A percentile compares a stretch with the other conserved stretches of the same genome.
Evolutionary conservation across 1,140 invertebrate genomes (phyloP).

Genomic region (Archivesica marissinica): DNA sequence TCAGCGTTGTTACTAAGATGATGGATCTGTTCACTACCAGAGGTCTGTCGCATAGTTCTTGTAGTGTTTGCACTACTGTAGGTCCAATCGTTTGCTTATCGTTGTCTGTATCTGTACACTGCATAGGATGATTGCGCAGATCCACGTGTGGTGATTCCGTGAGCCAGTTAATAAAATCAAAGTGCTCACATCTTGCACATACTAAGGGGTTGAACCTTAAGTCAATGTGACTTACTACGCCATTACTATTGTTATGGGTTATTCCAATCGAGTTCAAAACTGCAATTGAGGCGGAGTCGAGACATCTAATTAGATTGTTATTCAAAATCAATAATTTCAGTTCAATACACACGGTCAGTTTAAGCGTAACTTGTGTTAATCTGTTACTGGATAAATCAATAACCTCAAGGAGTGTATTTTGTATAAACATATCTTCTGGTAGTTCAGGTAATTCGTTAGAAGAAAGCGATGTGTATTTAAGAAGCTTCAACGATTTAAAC

Average conservation of each 20-base stretch:
- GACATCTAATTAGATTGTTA: neutral
- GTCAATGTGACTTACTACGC: too few relatives aligned
- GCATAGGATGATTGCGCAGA: neutral
- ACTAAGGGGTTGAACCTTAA: too few relatives aligned
- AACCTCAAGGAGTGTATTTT: neutral
- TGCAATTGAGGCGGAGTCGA: neutral
- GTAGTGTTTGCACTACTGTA: neutral
- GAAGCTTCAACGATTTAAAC: too few relatives aligned
- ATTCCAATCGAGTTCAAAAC: too few relatives aligned
- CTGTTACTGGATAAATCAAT: neutral
- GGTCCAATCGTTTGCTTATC: neutral
- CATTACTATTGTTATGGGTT: too few relatives aligned
- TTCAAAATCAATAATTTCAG: neutral
- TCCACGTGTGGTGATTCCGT: neutral
- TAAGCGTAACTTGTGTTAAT: neutral
- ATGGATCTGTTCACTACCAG: neutral
- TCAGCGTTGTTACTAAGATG: too few relatives aligned
- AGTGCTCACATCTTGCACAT: too few relatives aligned
- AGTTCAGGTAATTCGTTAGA: neutral
- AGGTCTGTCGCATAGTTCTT: neutral
- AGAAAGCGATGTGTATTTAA: too few relatives aligned
- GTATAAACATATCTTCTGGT: neutral
- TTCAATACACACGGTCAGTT: neutral
- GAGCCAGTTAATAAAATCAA: conserved; percentile 4
- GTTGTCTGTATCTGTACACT: neutral